Evolutionary conservation across 2,888 invertebrate genomes (phyloP).

Genomic region (Drosophila nigritarsus): DNA sequence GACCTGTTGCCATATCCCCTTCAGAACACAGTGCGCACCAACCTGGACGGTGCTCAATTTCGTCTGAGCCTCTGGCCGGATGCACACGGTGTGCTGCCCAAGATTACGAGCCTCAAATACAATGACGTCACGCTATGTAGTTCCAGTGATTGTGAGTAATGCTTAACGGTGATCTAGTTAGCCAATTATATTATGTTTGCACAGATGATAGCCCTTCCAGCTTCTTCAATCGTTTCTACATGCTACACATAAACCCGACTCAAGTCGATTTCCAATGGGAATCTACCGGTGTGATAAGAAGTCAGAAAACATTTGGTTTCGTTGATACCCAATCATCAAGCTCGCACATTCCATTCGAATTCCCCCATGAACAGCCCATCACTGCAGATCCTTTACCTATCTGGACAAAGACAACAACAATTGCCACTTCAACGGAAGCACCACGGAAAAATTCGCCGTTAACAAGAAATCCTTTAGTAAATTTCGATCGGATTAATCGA

Average conservation of each 20-base stretch:
- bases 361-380: neutral
- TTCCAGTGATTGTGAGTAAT: conserved; percentile 61
- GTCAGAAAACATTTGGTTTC: conserved; percentile 2
- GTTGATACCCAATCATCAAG: conserved; percentile 4
- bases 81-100: conserved; percentile 48
- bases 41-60: conserved; percentile 32
- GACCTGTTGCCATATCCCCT: conserved; percentile 56
- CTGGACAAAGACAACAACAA: conserved; percentile 1
- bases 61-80: conserved; percentile 51
- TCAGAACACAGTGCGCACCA: conserved; percentile 17
- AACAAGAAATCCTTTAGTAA: neutral
- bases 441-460: neutral
- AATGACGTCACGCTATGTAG: conserved; percentile 53
- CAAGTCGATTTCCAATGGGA: neutral
- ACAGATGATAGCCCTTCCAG: conserved; percentile 40
- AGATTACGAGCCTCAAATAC: conserved; percentile 42
- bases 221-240: conserved; percentile 59
- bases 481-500: neutral
- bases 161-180: neutral
- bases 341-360: conserved; percentile 7
- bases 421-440: neutral
- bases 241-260: conserved; percentile 3
- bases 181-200: neutral
- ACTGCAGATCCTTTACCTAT: neutral
- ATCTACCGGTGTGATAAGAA: neutral